Conservation (phyloP, 2,797 vertebrate genomes). For the Hozukius guyotensis region DNA sequence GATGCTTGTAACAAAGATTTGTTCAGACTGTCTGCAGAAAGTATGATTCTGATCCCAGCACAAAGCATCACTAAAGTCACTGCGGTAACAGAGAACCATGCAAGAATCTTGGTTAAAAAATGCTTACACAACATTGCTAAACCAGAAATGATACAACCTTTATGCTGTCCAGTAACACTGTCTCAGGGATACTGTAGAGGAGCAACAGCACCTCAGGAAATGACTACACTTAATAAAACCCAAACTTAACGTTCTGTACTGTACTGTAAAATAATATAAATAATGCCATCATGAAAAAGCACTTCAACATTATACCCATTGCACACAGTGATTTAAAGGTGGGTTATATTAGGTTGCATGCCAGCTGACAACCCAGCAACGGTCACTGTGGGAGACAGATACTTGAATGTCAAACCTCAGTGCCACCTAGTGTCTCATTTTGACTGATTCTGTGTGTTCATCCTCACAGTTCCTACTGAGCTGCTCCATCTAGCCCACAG, state of each 20-base stretch:
- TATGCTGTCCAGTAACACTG: not conserved
- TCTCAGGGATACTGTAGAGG: not conserved
- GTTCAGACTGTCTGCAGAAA: not conserved
- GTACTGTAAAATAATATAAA: not conserved
- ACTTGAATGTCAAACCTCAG: slow-evolving; percentile 28
- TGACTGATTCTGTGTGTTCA: not conserved
- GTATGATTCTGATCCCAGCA: not conserved
- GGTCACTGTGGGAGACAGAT: slow-evolving; percentile 30
- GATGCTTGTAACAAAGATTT: no score
- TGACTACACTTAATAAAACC: not conserved
- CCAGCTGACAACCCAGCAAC: slow-evolving; percentile 40
- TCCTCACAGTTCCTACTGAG: not conserved
- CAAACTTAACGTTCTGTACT: not conserved
- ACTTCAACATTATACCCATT: not conserved
- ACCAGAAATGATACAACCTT: not conserved
- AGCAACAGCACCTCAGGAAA: not conserved
- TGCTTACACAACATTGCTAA: not conserved
- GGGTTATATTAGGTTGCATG: slow-evolving; percentile 5
- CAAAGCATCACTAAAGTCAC: not conserved
- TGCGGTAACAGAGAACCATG: not conserved
- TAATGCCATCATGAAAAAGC: not conserved
- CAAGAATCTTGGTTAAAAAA: not conserved
- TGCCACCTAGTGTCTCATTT: slow-evolving; percentile 23
- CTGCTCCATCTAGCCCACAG: not conserved
- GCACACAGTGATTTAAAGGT: slow-evolving; percentile 1